Conservation (phyloP, 2,113 vertebrate species). For the Hypomesus transpacificus region DNA sequence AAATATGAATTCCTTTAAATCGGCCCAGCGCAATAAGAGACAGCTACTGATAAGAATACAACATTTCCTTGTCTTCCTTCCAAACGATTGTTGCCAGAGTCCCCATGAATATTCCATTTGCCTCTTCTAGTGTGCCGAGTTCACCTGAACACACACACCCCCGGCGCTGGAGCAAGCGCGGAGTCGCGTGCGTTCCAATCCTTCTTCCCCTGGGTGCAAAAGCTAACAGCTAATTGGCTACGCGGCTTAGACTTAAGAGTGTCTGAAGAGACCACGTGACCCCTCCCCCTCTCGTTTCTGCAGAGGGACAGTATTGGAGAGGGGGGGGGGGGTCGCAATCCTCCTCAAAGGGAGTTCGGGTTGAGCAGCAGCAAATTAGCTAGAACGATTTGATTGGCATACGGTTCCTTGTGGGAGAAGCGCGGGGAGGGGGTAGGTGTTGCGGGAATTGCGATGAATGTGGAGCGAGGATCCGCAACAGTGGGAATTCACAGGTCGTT, state of each 20-base stretch:
- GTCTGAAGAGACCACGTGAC: conserved; percentile 12
- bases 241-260: conserved; percentile 22
- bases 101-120: no score
- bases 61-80: no score
- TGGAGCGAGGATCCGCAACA: background rate
- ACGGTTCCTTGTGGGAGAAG: background rate
- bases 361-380: conserved; percentile 37
- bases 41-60: no score
- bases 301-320: background rate
- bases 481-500: background rate
- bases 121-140: no score
- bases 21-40: no score
- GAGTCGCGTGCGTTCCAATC: no score
- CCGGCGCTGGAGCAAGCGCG: no score
- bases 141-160: background rate
- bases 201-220: no score
- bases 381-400: conserved; percentile 25
- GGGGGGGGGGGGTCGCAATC: background rate
- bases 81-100: no score
- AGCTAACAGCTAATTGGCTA: conserved; percentile 35
- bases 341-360: conserved; percentile 11
- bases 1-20: no score
- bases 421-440: background rate
- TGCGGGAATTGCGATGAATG: background rate
- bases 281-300: background rate